Percentiles rank a stretch among this genome's conserved stretches.
Evolutionary conservation across 2,888 invertebrate species (phyloP).

Genomic region (Steromphala cineraria): DNA sequence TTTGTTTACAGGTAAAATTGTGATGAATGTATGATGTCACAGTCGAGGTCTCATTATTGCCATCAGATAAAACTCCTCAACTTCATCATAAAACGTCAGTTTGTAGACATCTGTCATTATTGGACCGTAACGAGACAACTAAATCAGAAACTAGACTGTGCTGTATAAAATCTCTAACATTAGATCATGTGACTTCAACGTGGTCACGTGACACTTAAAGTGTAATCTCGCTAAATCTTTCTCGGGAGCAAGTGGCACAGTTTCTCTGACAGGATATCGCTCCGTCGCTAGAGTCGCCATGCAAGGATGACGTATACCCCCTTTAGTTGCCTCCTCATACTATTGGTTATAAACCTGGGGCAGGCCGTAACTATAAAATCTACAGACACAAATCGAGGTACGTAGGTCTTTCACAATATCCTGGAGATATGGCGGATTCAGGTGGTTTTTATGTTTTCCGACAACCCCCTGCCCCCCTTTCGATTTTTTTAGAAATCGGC

Average conservation of each 20-base stretch:
- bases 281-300: no score
- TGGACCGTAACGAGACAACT: not conserved
- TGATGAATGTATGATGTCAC: no score
- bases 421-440: not conserved
- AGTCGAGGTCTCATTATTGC: not conserved
- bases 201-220: not conserved
- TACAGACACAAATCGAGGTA: not conserved
- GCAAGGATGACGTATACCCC: not conserved
- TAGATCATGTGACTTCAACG: not conserved
- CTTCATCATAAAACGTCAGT: not conserved
- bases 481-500: no score
- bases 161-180: no score
- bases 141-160: no score
- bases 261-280: no score
- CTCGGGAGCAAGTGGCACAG: no score
- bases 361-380: not conserved
- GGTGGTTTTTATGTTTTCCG: no score
- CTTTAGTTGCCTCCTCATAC: not conserved
- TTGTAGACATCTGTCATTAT: not conserved
- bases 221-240: no score
- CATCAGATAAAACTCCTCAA: not conserved
- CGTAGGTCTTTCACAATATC: no score
- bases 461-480: no score
- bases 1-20: no score
- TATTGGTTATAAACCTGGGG: not conserved